Base-by-base conservation (phyloP, 1,140 invertebrate species). In the Aphelinus atriplicis region DNA sequence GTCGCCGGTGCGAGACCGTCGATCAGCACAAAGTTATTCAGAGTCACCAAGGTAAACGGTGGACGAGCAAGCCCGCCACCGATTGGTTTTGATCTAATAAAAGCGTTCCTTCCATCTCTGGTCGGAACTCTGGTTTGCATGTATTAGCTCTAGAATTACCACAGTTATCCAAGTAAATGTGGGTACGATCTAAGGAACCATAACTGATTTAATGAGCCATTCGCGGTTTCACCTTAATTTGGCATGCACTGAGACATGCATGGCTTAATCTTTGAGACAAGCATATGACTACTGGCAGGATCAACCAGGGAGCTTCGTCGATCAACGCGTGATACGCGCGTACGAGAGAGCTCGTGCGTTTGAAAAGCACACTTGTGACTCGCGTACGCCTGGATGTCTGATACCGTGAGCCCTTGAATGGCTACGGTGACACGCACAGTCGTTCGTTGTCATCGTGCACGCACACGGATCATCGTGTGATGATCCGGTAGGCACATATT, bases 181-280 rank as follows among this genome's bases (percentile, higher is more conserved):
- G 86, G 81, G 81, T 90, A 60, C 58, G 71, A 78, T 78, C 63
- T 73, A 77, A 79, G 64, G 92, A 93, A 68, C 66, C 53, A 68
- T 91, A 91, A 92, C 91, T 92, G 91, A 92, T 93, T 89, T 93
- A 93, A 91, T 93, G 92, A 93, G 91, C 92, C 91, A 91, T 93
- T 92, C 90, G 92, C 92, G 89, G 92, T 92, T 92, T 93, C 91
- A 91, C 92, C 86, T 89, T 91, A 89, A 90, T 88, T 85, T 86
- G 87, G 91, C 88, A 88, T 91, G 89, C 90, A 92, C 92, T 93
- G 88, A 92, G 90, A 92, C 91, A 92, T 93, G 91, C 91, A 93
- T 92, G 92, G 91, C 91, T 92, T 92, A 93, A 92, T 92, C 91
- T 92, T 92, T 92, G 91, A 92, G 91, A 92, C 91, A 91, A 92